Evolutionary conservation across 2,888 invertebrate genomes (phyloP), one percentile per base, ranked within the genome.

Genomic region (Therioaphis trifolii): DNA sequence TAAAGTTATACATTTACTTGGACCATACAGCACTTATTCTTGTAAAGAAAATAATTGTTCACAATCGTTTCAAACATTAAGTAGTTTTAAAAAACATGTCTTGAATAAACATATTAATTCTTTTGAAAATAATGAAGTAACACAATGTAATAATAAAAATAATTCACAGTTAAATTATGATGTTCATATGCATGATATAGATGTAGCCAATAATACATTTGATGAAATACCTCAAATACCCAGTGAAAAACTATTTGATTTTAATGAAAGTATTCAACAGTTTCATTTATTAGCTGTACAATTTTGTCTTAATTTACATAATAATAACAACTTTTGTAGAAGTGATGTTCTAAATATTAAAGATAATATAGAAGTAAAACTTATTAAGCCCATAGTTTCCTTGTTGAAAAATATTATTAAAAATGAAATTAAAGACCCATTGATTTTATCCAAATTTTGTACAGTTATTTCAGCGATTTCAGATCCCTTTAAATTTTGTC

Each of bases 21-120:
- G 40, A 5, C 21, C 68, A 0, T 68, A 21, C 40, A 68, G 68
- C 21, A 68, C 43, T 68, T 68, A 43, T 21, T 14, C 14, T 21
- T 68, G 68, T 68, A 68, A 68, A 68, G 68, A 68, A 43, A 68
- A 68, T 21, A 68, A 68, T 43, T 68, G 68, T 43, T 68, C 68
- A 21, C 40, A 40, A 68, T 68, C 21, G 21, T 68, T 68, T 21
- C 68, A 68, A 68, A 68, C 68, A 40, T 68, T 68, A 21, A 21
- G 68, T 68, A 68, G 40, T 68, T 68, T 68, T 14, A 68, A 68
- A 68, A 68, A 40, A 68, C 66, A 66, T 66, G 66, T 66, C 12
- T 12, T 66, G 1, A 66, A 1, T 11, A 66, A 66, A 66, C 40
- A 68, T 21, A 40, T 14, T 12, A 4, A 40, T 21, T 3, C 21